These are phyloP conservation scores for Cyclopterus lumpus DNA, from an alignment of 2,797 vertebrate species.

Conservation along the genomic window DNA sequence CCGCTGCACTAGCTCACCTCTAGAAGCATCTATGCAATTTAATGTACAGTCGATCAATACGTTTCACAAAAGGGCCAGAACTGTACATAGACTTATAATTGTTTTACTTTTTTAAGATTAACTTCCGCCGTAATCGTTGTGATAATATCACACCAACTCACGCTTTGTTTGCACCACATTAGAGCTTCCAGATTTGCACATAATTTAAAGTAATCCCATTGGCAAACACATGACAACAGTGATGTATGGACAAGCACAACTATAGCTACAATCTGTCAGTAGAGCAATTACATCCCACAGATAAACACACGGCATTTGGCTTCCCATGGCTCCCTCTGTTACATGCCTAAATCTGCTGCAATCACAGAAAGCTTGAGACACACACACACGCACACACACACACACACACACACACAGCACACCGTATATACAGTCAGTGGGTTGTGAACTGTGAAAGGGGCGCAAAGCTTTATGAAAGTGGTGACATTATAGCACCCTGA, in stretches of 20 bases:
- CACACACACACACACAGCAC: not conserved
- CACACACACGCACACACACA: not conserved
- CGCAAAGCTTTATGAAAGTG: conserved; percentile 69
- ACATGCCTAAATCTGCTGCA: conserved; percentile 30
- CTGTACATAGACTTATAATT: not conserved
- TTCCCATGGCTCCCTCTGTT: conserved; percentile 33
- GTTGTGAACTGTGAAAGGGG: conserved; percentile 75
- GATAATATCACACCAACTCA: not conserved
- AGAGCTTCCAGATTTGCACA: not conserved
- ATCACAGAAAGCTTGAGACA: conserved; percentile 17
- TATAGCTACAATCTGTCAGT: conserved; percentile 50
- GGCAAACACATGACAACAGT: conserved; percentile 24
- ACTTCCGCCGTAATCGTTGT: not conserved
- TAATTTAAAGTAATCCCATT: not conserved
- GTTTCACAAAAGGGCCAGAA: not conserved
- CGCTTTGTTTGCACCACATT: not conserved
- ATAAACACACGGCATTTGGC: conserved; percentile 48
- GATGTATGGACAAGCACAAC: conserved; percentile 29
- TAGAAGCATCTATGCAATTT: conserved; percentile 14
- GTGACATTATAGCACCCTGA: conserved; percentile 73
- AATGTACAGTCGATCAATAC: conserved; percentile 16
- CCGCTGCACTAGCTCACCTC: conserved; percentile 6
- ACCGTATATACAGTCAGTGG: conserved; percentile 33
- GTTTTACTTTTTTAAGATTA: no score
- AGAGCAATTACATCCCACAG: conserved; percentile 36